Evolutionary conservation across 2,113 vertebrate species (phyloP), one percentile per base, ranked within the genome.

Genomic region (Prionailurus viverrinus): DNA sequence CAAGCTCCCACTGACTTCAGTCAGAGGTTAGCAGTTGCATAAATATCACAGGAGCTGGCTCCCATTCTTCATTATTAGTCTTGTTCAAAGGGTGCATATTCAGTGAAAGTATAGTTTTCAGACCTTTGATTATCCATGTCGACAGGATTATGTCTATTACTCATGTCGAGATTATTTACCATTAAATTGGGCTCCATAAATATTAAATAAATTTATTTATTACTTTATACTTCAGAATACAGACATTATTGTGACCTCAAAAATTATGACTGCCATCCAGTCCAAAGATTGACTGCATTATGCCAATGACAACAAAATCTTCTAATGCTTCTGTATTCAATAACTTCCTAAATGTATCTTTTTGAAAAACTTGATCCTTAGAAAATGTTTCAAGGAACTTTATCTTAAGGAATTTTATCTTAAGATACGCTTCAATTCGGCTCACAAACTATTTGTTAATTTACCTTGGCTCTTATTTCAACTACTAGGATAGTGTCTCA

Each of bases 1-100:
- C 95, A 96, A 97, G 91, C 65, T 97, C 96, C 81, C 80, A 96
- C 89, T 97, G 94, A 96, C 97, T 97, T 98, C 85, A 89, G 36
- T 4, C 15, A 21, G 58, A 98, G 83, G 23, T 97, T 73, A 88
- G 97, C 95, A 81, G 78, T 97, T 87, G 91, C 96, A 97, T 97
- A 95, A 98, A 97, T 95, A 89, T 91, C 93, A 25, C 88, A 84
- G 82, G 36, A 61, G 51, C 79, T 86, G 89, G 71, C 29, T 90
- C n/a, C 53, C 53, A 14, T 53, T 79, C 78, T 73, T 81, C 81
- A 71, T 91, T 71, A 41, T 91, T 94, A 36, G 79, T 89, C 63
- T 89, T 53, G 23, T 51, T 94, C 88, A 58, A 83, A 97, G 29
- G 61, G 71, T 74, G n/a, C 31, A 9, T 9, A 33, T 55, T 96